Evolutionary conservation across 2,797 vertebrate species (phyloP), one percentile per base, ranked within the genome.

Genomic region (Coccyzus lansbergi): DNA sequence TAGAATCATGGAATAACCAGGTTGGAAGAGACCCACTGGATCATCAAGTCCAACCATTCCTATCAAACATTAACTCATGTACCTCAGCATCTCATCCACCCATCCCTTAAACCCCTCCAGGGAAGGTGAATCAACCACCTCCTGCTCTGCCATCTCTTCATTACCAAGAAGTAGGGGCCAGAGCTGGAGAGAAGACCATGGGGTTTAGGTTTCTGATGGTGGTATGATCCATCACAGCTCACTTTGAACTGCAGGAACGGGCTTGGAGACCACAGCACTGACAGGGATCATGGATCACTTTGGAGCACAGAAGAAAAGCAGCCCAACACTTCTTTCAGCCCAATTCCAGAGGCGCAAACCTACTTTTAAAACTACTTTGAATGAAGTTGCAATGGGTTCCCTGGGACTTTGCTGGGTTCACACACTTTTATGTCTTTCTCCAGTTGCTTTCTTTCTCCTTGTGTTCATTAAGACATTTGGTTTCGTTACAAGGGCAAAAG

Each of bases 381-480:
- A 51, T 58, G 55, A 78, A 87, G 64, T 65, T 53, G 21, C 58
- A 68, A 16, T 15, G 59, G 68, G 89, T 92, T 96, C 42, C 67
- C 75, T 1, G 2, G 53, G 75, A 92, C 49, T 87, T 82, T 36
- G 24, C 18, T 83, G 56, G 49, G 4, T 69, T 94, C 70, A 44
- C 83, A 60, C 34, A 83, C 86, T 93, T 92, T 74, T 44, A 88
- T 62, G 84, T 69, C 85, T 86, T 81, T 62, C 91, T 85, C 82
- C 92, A 96, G 91, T 91, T 95, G 87, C 72, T 94, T 4, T 14
- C 90, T 94, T 91, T 92, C 87, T 92, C 69, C 58, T 77, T 48
- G 60, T 86, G 77, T 67, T 95, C 70, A 70, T 94, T 86, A 90
- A 90, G 85, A 91, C 86, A 72, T 93, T 96, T 92, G 90, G 90